These are phyloP conservation scores for Mimachlamys varia DNA, from an alignment of 2,888 invertebrate genomes.

Conservation along the genomic window DNA sequence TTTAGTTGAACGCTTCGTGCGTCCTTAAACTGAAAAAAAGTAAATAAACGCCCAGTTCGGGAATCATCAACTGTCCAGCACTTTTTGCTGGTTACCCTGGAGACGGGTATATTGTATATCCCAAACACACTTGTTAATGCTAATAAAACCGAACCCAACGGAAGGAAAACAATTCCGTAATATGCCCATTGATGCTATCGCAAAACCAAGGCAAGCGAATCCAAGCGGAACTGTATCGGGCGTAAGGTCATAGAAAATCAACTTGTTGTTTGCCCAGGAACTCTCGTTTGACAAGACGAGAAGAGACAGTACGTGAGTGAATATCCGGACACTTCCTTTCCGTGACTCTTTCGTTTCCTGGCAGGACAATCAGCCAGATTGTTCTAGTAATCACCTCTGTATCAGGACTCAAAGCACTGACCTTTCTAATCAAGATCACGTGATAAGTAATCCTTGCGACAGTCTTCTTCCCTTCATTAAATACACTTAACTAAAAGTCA, in stretches of 20 bases:
- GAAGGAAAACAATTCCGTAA: neutral
- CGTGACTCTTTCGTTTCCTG: neutral
- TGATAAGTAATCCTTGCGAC: too few relatives aligned
- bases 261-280: neutral
- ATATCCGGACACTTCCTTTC: neutral
- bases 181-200: neutral
- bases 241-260: neutral
- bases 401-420: neutral
- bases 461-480: too few relatives aligned
- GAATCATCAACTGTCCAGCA: too few relatives aligned
- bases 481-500: too few relatives aligned
- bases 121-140: too few relatives aligned
- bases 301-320: neutral
- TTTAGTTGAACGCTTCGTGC: too few relatives aligned
- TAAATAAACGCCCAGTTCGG: too few relatives aligned
- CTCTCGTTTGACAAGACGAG: neutral
- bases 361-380: neutral
- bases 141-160: neutral
- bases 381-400: neutral
- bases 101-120: too few relatives aligned
- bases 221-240: neutral
- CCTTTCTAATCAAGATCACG: too few relatives aligned
- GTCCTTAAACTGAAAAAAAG: too few relatives aligned
- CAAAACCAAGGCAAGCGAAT: neutral
- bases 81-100: too few relatives aligned